A percentile compares a stretch with the other conserved stretches of the same genome.
Evolutionary conservation across 2,797 vertebrate species (phyloP).

Genomic region (Lacerta agilis): DNA sequence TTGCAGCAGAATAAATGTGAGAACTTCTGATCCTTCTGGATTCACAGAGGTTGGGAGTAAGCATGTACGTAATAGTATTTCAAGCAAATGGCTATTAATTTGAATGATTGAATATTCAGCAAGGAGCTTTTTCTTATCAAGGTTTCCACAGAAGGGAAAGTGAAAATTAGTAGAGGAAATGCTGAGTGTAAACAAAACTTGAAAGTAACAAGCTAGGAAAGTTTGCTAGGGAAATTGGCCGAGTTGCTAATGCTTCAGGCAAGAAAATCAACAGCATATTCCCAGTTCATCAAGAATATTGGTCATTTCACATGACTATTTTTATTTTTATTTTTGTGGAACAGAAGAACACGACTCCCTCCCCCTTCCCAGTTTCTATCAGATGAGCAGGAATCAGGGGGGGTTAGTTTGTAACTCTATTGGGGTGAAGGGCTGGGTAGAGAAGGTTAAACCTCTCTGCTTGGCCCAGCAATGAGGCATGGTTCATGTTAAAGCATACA

Average conservation of each 20-base stretch:
- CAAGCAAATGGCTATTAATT: conserved; percentile 71
- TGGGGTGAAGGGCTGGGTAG: no score
- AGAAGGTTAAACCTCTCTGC: no score
- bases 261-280: not conserved
- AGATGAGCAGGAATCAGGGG: no score
- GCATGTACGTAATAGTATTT: conserved; percentile 53
- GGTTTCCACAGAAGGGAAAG: conserved; percentile 70
- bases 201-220: conserved; percentile 34
- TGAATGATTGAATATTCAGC: conserved; percentile 67
- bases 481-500: no score
- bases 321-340: not conserved
- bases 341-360: not conserved
- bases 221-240: conserved; percentile 29
- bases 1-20: conserved; percentile 75
- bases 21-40: conserved; percentile 75
- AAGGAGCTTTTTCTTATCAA: conserved; percentile 72
- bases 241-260: conserved; percentile 27
- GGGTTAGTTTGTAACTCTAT: no score
- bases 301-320: not conserved
- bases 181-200: conserved; percentile 61
- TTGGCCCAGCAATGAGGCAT: no score
- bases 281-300: not conserved
- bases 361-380: not conserved
- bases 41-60: conserved; percentile 29
- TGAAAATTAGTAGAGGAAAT: conserved; percentile 59